phyloP scores from a whole-genome alignment of 2,797 vertebrate genomes.

The Nyctibius grandis region DNA sequence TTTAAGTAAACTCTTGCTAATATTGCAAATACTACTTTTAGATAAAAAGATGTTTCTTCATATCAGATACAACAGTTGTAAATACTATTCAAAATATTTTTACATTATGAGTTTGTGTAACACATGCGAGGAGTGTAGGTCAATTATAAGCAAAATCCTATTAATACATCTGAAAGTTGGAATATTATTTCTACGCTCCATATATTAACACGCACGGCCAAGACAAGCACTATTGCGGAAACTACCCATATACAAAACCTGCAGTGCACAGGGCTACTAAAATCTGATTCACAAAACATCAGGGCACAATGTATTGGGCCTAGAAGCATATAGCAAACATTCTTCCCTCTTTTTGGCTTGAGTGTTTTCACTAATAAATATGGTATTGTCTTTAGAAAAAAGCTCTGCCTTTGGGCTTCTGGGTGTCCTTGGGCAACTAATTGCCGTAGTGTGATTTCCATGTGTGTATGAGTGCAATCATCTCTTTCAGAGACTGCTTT shows the following conservation, averaged over 20 bases:
- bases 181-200: neutral
- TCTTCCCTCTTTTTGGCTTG: neutral
- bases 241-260: neutral
- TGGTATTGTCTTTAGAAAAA: neutral
- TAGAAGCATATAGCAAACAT: neutral
- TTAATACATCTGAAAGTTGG: neutral
- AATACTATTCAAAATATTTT: neutral
- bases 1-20: neutral
- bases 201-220: neutral
- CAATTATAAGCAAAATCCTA: neutral
- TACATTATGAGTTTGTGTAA: neutral
- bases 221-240: neutral
- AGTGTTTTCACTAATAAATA: neutral
- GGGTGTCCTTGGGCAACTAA: neutral
- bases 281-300: neutral
- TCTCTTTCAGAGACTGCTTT: neutral
- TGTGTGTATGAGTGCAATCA: fast-evolving
- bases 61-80: neutral
- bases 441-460: neutral
- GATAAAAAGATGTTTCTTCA: neutral
- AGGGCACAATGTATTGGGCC: neutral
- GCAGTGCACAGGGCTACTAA: neutral
- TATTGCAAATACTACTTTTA: neutral
- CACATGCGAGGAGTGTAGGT: neutral
- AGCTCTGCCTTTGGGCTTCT: neutral